A percentile compares a stretch with the other conserved stretches of the same genome.
Evolutionary conservation across 2,888 invertebrate species (phyloP).

Genomic region (Nemoura dubitans): DNA sequence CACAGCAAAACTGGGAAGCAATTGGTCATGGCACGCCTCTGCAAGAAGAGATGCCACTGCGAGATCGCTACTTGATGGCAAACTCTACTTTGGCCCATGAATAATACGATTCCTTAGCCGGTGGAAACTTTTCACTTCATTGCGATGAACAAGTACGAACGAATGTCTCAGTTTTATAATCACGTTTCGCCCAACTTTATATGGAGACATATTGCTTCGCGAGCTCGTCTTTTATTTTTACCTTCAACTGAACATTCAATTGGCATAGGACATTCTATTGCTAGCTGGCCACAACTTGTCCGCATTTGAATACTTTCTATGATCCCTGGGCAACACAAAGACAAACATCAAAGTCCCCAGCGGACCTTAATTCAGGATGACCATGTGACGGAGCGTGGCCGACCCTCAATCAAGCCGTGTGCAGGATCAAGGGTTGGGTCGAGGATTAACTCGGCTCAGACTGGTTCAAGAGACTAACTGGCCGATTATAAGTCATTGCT

Average conservation of each 20-base stretch:
- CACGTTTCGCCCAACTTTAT: not conserved
- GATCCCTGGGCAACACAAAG: not conserved
- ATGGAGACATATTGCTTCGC: not conserved
- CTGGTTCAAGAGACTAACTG: conserved; percentile 7
- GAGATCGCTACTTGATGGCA: conserved; percentile 34
- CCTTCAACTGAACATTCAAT: not conserved
- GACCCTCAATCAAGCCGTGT: conserved; percentile 3
- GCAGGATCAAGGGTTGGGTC: not conserved
- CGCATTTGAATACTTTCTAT: not conserved
- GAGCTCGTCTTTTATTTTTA: not conserved
- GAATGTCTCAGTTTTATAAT: conserved; percentile 25
- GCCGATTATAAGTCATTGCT: conserved; percentile 5
- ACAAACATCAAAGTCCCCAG: conserved; percentile 12
- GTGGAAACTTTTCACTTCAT: conserved; percentile 24
- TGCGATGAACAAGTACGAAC: not conserved
- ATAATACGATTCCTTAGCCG: conserved; percentile 8
- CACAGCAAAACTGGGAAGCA: conserved; percentile 5
- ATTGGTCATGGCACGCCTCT: conserved; percentile 34
- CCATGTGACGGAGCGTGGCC: not conserved
- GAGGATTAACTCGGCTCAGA: not conserved
- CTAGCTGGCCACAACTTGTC: not conserved
- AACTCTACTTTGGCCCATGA: conserved; percentile 7
- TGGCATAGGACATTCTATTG: not conserved
- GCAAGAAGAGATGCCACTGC: not conserved
- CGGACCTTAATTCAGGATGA: not conserved